These are phyloP conservation scores for Anguilla pacifica DNA, from an alignment of 2,797 vertebrate species.

Conservation along the genomic window DNA sequence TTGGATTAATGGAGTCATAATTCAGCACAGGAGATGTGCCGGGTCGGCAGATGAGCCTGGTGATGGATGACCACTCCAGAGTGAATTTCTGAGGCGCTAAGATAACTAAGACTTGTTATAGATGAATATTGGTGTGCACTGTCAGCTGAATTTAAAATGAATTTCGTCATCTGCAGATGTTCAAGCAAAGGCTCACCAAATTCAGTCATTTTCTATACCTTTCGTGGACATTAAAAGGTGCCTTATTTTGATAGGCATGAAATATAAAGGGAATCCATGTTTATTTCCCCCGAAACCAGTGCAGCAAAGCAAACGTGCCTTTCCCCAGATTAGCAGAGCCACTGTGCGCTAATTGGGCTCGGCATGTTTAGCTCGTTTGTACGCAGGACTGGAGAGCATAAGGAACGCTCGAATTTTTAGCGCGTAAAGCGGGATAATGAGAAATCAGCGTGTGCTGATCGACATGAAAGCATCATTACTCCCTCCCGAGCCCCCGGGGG, in stretches of 20 bases:
- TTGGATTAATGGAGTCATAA: conserved; percentile 19
- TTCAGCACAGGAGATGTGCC: background rate
- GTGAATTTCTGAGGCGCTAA: background rate
- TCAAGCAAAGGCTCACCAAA: too few relatives aligned
- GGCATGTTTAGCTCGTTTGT: background rate
- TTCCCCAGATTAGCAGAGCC: background rate
- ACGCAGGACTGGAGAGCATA: background rate
- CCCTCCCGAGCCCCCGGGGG: background rate
- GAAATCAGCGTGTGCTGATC: conserved; percentile 12
- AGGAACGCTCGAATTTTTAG: background rate
- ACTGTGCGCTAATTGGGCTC: background rate
- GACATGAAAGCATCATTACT: background rate
- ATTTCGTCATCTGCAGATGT: background rate
- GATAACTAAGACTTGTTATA: background rate
- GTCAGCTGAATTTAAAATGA: background rate
- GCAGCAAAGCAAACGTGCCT: background rate
- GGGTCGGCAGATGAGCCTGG: too few relatives aligned
- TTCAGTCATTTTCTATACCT: too few relatives aligned
- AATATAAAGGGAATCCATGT: too few relatives aligned
- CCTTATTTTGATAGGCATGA: too few relatives aligned
- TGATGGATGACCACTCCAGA: conserved; percentile 10
- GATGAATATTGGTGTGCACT: background rate
- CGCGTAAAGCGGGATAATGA: background rate
- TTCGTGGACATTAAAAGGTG: too few relatives aligned
- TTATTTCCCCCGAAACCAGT: too few relatives aligned